Evolutionary conservation across 2,113 vertebrate species (phyloP).

Genomic region (Perca schrenkii): DNA sequence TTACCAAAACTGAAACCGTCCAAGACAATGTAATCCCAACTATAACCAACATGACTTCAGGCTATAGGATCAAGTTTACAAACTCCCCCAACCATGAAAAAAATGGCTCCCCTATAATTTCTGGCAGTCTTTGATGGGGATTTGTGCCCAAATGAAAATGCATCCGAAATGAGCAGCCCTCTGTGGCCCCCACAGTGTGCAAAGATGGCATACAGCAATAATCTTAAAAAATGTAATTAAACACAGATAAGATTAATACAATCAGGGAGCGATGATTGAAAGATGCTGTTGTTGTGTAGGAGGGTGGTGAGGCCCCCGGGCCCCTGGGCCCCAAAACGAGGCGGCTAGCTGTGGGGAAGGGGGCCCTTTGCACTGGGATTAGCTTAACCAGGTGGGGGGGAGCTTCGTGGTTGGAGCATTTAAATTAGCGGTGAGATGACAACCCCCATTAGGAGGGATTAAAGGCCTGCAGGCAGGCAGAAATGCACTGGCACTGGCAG

Average conservation of each 20-base stretch:
- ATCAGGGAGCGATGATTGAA: conserved; percentile 87
- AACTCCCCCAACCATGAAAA: conserved; percentile 63
- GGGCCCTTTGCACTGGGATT: conserved; percentile 83
- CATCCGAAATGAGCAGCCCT: conserved; percentile 83
- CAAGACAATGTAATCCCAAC: conserved; percentile 2
- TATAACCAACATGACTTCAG: conserved; percentile 41
- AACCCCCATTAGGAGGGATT: conserved; percentile 89
- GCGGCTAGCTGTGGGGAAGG: conserved; percentile 76
- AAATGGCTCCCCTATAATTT: conserved; percentile 66
- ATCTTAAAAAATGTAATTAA: conserved; percentile 89
- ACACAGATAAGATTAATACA: conserved; percentile 87
- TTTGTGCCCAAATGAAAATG: conserved; percentile 84
- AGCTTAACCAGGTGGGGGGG: conserved; percentile 84
- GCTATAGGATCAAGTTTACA: conserved; percentile 66
- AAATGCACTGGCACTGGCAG: conserved; percentile 83
- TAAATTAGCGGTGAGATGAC: conserved; percentile 88
- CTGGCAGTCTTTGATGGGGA: conserved; percentile 77
- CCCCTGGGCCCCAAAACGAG: conserved; percentile 75
- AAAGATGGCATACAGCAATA: conserved; percentile 86
- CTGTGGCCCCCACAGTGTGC: conserved; percentile 81
- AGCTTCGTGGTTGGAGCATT: conserved; percentile 85
- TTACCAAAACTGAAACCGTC: conserved; percentile 10
- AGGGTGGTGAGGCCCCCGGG: conserved; percentile 80
- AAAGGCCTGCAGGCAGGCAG: conserved; percentile 85
- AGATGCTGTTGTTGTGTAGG: conserved; percentile 84